Conservation (phyloP, 2,797 vertebrate genomes). For the Setipinna tenuifilis region DNA sequence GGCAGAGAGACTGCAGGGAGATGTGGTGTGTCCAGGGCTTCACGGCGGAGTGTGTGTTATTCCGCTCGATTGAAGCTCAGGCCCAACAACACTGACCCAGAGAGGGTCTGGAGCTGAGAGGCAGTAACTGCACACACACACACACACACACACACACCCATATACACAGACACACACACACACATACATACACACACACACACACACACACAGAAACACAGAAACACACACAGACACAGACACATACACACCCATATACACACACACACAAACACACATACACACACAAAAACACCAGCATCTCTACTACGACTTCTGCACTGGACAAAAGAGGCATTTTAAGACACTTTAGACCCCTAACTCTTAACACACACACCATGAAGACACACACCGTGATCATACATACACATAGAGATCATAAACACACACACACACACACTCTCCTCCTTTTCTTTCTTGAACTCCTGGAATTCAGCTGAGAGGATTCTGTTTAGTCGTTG, state of each 20-base stretch:
- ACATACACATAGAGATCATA: not conserved
- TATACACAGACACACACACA: not conserved
- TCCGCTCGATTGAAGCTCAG: not conserved
- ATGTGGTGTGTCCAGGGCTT: not conserved
- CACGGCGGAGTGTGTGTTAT: not conserved
- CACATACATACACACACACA: not conserved
- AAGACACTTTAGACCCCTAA: no score
- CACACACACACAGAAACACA: not conserved
- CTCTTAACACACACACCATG: no score
- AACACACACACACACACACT: not conserved
- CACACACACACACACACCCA: not conserved
- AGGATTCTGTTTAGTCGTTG: no score
- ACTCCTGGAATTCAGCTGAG: no score
- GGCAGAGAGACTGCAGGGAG: conserved; percentile 14
- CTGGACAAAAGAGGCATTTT: no score
- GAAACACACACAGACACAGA: not conserved
- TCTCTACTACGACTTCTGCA: no score
- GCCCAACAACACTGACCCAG: conserved; percentile 11
- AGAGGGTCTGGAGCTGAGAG: not conserved
- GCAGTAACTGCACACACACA: not conserved
- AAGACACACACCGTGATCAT: not conserved
- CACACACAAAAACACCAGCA: not conserved
- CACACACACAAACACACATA: not conserved
- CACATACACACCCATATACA: not conserved
- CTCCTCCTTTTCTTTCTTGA: no score